Percentiles rank a stretch among this genome's conserved stretches.
phyloP scores from a whole-genome alignment of 2,113 vertebrate genomes.

The Entosphenus tridentatus region DNA sequence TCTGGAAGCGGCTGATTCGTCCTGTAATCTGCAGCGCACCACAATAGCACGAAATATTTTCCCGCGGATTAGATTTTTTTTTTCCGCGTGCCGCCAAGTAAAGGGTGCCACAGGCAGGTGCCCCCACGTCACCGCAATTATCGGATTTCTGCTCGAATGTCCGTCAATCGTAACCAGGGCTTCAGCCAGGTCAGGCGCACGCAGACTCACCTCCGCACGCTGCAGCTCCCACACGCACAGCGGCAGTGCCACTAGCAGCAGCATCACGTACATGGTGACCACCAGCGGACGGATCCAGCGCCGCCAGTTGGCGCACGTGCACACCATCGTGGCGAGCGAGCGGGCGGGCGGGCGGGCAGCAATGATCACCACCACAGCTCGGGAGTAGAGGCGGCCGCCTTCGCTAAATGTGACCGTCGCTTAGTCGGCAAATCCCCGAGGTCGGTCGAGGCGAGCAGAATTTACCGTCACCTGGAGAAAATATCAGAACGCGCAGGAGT shows the following conservation, averaged over 20 bases:
- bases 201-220: constrained; percentile 44
- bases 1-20: too few relatives aligned
- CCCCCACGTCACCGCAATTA: background rate
- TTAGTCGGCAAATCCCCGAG: too few relatives aligned
- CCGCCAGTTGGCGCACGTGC: constrained; percentile 78
- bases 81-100: background rate
- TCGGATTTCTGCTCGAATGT: background rate
- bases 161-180: too few relatives aligned
- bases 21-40: background rate
- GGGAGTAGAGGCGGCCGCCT: too few relatives aligned
- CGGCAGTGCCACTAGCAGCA: constrained; percentile 50
- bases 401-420: too few relatives aligned
- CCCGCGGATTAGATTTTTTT: background rate
- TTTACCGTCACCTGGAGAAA: too few relatives aligned
- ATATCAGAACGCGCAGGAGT: too few relatives aligned
- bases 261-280: constrained; percentile 44
- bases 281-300: constrained; percentile 77
- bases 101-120: background rate
- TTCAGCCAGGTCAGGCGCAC: background rate
- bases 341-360: too few relatives aligned
- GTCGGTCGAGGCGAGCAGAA: too few relatives aligned
- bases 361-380: too few relatives aligned
- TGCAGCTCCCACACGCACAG: constrained; percentile 69
- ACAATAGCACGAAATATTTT: background rate
- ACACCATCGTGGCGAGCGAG: constrained; percentile 32